These are phyloP conservation scores for Balearica regulorum DNA, from an alignment of 2,797 vertebrate species.

Conservation along the genomic window DNA sequence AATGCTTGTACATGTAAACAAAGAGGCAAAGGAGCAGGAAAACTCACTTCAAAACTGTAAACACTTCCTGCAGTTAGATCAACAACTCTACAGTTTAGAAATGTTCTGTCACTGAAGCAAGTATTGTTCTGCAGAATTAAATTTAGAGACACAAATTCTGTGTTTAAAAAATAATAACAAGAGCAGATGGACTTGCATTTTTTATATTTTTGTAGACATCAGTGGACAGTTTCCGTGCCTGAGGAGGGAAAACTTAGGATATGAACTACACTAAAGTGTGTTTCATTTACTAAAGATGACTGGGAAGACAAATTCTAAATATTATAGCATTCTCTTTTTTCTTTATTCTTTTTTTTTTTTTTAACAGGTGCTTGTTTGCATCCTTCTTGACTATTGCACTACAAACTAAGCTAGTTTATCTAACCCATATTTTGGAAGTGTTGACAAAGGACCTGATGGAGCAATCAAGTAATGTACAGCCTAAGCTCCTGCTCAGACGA, in stretches of 20 bases:
- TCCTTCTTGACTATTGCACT: conserved; percentile 90
- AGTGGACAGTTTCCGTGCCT: neutral
- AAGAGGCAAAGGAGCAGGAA: conserved; percentile 13
- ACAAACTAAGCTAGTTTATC: conserved; percentile 88
- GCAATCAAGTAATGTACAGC: conserved; percentile 84
- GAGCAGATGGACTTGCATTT: conserved; percentile 47
- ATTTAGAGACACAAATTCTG: neutral
- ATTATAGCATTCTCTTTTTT: neutral
- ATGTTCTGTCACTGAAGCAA: conserved; percentile 29
- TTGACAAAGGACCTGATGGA: conserved; percentile 89
- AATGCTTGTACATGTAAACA: conserved; percentile 19
- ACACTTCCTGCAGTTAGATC: conserved; percentile 34
- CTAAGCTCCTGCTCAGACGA: conserved; percentile 89
- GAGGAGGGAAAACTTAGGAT: neutral
- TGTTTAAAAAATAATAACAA: conserved; percentile 21
- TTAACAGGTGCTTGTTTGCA: conserved; percentile 85
- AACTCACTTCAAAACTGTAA: conserved; percentile 30
- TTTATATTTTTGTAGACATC: neutral
- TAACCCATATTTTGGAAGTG: conserved; percentile 89
- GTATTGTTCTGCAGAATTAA: conserved; percentile 33
- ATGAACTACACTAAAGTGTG: neutral
- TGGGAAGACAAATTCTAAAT: neutral
- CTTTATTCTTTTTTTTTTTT: neutral
- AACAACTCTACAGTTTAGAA: conserved; percentile 23
- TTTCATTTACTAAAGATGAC: neutral